Conservation (phyloP, 2,888 invertebrate genomes). For the Leucoptera coffeella region DNA sequence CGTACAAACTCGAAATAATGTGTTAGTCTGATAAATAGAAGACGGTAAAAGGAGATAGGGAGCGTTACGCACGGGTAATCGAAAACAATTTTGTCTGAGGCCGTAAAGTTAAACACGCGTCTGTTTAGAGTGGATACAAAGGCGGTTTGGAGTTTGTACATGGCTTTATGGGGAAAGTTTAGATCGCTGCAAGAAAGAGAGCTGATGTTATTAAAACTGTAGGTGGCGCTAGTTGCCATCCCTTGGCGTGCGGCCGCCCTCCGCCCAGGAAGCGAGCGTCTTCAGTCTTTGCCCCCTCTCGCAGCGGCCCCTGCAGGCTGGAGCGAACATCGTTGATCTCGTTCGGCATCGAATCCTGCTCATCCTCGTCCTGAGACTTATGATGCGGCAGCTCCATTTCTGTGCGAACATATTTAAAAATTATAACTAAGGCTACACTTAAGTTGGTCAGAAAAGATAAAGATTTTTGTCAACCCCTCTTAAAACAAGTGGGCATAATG, state of each 20-base stretch:
- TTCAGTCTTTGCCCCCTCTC: conserved; percentile 58
- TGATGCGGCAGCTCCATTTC: conserved; percentile 59
- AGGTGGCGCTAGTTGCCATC: conserved; percentile 14
- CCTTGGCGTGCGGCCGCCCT: conserved; percentile 16
- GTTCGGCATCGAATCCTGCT: conserved; percentile 20
- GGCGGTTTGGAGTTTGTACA: conserved; percentile 17
- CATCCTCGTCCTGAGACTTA: conserved; percentile 41
- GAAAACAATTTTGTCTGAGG: too few relatives aligned
- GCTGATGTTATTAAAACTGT: conserved; percentile 30
- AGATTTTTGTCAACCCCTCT: too few relatives aligned
- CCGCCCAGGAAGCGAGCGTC: conserved; percentile 36
- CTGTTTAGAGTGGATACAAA: conserved; percentile 2
- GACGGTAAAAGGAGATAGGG: too few relatives aligned
- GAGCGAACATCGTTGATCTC: conserved; percentile 53
- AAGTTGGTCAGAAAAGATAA: too few relatives aligned
- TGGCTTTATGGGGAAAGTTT: conserved; percentile 26
- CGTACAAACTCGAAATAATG: too few relatives aligned
- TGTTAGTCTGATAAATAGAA: too few relatives aligned
- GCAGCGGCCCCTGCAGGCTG: conserved; percentile 59
- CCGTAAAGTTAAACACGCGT: conserved; percentile 3
- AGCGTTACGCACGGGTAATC: too few relatives aligned
- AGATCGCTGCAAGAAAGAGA: conserved; percentile 23
- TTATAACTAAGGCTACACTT: too few relatives aligned
- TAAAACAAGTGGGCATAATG: too few relatives aligned
- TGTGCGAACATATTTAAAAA: conserved; percentile 12